A percentile compares a stretch with the other conserved stretches of the same genome.
phyloP scores from a whole-genome alignment of 2,797 vertebrate genomes.

The Sorex maritimensis region DNA sequence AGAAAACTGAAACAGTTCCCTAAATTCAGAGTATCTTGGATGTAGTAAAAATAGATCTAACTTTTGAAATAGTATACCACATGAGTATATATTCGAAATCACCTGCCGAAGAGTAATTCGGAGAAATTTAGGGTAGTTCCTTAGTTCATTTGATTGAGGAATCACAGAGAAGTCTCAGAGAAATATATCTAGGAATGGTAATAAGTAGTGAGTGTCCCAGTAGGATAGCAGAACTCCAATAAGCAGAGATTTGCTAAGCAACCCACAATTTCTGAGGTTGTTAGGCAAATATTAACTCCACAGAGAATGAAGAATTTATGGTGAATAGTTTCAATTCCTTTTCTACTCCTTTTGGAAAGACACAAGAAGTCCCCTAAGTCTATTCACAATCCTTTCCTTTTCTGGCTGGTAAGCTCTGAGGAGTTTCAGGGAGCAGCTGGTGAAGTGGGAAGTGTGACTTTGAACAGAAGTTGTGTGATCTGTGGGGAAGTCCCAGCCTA shows the following conservation, averaged over 20 bases:
- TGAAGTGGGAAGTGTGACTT: slow-evolving; percentile 31
- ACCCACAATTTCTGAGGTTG: not conserved
- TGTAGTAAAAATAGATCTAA: not conserved
- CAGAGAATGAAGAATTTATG: slow-evolving; percentile 39
- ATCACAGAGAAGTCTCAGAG: slow-evolving; percentile 2
- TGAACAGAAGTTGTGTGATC: slow-evolving; percentile 41
- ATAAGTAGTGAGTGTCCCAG: not conserved
- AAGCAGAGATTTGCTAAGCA: not conserved
- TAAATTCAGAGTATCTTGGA: slow-evolving; percentile 12
- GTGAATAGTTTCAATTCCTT: slow-evolving; percentile 33
- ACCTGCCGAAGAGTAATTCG: not conserved
- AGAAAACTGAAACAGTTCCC: not conserved
- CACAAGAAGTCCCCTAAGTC: not conserved
- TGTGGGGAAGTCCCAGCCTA: slow-evolving; percentile 6
- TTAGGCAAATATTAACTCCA: slow-evolving; percentile 40
- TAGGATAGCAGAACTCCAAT: slow-evolving; percentile 38
- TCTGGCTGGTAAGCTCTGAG: slow-evolving; percentile 37
- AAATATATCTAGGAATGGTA: not conserved
- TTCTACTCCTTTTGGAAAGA: not conserved
- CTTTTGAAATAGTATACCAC: not conserved
- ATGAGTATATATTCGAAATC: not conserved
- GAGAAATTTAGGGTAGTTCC: not conserved
- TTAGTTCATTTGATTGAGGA: slow-evolving; percentile 22
- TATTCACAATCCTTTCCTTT: slow-evolving; percentile 37
- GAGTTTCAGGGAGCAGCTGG: not conserved